Conservation (phyloP, 1,140 invertebrate species). For the Drosophila malerkotliana region DNA sequence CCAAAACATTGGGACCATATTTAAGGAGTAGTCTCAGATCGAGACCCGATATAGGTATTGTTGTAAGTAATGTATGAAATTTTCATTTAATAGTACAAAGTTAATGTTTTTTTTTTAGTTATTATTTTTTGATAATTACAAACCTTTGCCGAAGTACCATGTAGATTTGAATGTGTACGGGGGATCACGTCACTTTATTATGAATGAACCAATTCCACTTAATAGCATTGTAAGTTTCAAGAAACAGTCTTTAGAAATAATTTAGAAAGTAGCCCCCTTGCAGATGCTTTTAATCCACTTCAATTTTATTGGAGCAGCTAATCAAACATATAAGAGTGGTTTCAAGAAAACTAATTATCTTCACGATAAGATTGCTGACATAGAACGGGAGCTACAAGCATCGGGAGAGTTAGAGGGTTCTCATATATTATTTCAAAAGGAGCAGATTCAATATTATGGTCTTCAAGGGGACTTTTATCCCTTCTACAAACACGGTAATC, state of each 20-base stretch:
- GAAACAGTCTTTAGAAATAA: neutral
- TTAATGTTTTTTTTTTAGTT: constrained; percentile 14
- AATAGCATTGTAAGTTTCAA: constrained; percentile 17
- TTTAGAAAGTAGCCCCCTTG: neutral
- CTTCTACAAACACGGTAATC: constrained; percentile 92
- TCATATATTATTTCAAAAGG: constrained; percentile 38
- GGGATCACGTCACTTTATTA: constrained; percentile 33
- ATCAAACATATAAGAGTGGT: constrained; percentile 36
- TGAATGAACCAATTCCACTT: no score
- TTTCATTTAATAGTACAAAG: neutral
- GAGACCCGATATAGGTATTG: constrained; percentile 22
- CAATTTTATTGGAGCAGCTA: constrained; percentile 47
- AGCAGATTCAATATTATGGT: constrained; percentile 17
- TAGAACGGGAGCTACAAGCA: constrained; percentile 22
- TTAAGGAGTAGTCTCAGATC: neutral
- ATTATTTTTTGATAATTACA: constrained; percentile 51
- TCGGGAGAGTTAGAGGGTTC: constrained; percentile 14
- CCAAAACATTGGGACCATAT: constrained; percentile 83
- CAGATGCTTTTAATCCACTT: constrained; percentile 28
- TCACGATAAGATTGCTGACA: constrained; percentile 15
- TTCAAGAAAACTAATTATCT: constrained; percentile 6
- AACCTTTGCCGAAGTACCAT: constrained; percentile 4
- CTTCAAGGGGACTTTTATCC: constrained; percentile 41
- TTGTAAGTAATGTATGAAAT: constrained; percentile 22
- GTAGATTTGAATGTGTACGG: neutral